Conservation (phyloP, 1,140 invertebrate species). For the Drosophila persimilis region DNA sequence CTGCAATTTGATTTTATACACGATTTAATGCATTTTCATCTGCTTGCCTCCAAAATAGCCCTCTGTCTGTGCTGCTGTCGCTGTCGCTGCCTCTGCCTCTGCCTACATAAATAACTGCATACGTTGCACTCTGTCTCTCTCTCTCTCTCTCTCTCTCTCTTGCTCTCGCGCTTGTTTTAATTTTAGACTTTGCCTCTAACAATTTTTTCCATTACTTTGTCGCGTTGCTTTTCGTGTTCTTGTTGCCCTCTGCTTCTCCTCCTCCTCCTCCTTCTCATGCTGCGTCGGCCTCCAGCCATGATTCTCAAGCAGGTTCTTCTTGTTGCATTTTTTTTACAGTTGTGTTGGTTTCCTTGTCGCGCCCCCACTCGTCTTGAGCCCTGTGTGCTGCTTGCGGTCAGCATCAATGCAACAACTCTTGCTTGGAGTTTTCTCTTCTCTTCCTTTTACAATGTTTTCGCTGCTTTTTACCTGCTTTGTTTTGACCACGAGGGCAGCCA, state of each 20-base stretch:
- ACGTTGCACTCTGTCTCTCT: slow-evolving; percentile 55
- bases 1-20: slow-evolving; percentile 73
- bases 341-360: slow-evolving; percentile 51
- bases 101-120: slow-evolving; percentile 70
- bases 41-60: slow-evolving; percentile 61
- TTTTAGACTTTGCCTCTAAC: slow-evolving; percentile 69
- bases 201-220: slow-evolving; percentile 73
- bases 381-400: background rate
- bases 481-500: slow-evolving; percentile 34
- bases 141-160: too few species aligned
- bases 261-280: background rate
- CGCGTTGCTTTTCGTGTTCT: slow-evolving; percentile 58
- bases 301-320: slow-evolving; percentile 62
- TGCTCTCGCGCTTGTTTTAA: slow-evolving; percentile 46
- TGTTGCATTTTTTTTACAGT: slow-evolving; percentile 75
- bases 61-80: background rate
- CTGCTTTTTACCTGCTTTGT: slow-evolving; percentile 40
- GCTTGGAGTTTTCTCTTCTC: too few species aligned
- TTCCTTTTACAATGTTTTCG: slow-evolving; percentile 15
- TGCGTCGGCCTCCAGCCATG: too few species aligned
- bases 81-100: too few species aligned
- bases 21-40: slow-evolving; percentile 66
- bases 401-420: too few species aligned
- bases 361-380: slow-evolving; percentile 31
- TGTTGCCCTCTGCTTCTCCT: slow-evolving; percentile 27